phyloP scores from a whole-genome alignment of 35 echinoderm and acorn worm genomes.

The Holothuria glaberrima region DNA sequence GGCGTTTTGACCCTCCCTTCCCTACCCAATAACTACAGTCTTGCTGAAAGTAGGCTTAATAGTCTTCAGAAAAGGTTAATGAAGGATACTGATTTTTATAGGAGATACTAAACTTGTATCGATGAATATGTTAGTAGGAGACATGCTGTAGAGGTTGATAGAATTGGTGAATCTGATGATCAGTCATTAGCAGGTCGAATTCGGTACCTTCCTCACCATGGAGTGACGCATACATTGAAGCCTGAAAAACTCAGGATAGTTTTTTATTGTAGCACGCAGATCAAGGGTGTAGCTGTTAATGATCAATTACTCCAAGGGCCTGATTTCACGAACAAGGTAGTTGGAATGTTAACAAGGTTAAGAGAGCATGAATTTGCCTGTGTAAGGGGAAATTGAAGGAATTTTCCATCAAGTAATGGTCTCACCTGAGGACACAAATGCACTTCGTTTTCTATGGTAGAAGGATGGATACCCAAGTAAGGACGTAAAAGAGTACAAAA shows the following conservation, averaged over 20 bases:
- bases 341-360: slow-evolving; percentile 62
- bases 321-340: slow-evolving; percentile 55
- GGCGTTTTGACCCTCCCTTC: background rate
- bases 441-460: slow-evolving; percentile 77
- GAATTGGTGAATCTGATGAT: background rate
- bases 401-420: slow-evolving; percentile 75
- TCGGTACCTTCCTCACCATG: slow-evolving; percentile 64
- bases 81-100: slow-evolving; percentile 11
- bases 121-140: slow-evolving; percentile 41
- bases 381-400: slow-evolving; percentile 45
- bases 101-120: background rate
- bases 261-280: background rate
- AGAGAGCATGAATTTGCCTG: slow-evolving; percentile 54
- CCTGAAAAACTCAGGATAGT: slow-evolving; percentile 5
- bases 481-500: slow-evolving; percentile 39
- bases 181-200: background rate
- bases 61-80: background rate
- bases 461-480: slow-evolving; percentile 26
- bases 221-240: slow-evolving; percentile 44
- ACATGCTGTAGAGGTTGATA: slow-evolving; percentile 30
- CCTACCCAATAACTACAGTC: slow-evolving; percentile 6
- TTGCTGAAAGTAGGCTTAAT: background rate
- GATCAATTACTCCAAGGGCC: slow-evolving; percentile 6
- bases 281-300: background rate
- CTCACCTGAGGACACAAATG: background rate